Evolutionary conservation across 1,140 invertebrate species (phyloP).

Genomic region (Ips nitidus): DNA sequence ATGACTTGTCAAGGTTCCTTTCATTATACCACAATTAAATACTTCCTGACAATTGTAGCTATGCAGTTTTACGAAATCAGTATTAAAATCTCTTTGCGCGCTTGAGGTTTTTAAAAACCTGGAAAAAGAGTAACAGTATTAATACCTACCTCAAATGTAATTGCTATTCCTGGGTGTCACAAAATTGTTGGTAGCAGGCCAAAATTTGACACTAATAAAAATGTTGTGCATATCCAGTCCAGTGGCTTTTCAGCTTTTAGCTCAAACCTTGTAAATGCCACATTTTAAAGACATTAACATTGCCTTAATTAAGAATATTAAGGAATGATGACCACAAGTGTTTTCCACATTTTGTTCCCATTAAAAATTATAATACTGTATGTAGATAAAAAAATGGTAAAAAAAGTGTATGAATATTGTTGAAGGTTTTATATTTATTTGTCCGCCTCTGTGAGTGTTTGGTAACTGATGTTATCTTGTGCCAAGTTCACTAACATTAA

Average conservation of each 20-base stretch:
- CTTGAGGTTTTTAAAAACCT: not conserved
- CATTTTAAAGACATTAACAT: not conserved
- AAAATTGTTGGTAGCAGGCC: constrained; percentile 6
- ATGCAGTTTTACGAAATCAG: not conserved
- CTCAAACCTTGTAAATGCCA: not conserved
- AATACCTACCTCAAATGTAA: not conserved
- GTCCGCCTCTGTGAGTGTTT: no score
- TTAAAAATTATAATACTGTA: not conserved
- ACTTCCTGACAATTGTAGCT: not conserved
- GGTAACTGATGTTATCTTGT: no score
- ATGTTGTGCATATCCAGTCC: not conserved
- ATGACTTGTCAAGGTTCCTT: not conserved
- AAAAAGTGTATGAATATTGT: not conserved
- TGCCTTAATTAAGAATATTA: not conserved
- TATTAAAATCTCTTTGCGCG: not conserved
- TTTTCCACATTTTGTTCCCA: not conserved
- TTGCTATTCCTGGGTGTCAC: not conserved
- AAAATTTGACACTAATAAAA: constrained; percentile 11
- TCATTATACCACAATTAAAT: not conserved
- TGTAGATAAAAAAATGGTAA: not conserved
- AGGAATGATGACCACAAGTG: no score
- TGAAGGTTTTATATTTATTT: no score
- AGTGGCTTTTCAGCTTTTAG: not conserved
- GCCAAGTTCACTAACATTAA: no score
- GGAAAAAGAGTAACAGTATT: not conserved